Base-by-base conservation (phyloP, 2,113 vertebrate genomes). In the Tenrec ecaudatus region DNA sequence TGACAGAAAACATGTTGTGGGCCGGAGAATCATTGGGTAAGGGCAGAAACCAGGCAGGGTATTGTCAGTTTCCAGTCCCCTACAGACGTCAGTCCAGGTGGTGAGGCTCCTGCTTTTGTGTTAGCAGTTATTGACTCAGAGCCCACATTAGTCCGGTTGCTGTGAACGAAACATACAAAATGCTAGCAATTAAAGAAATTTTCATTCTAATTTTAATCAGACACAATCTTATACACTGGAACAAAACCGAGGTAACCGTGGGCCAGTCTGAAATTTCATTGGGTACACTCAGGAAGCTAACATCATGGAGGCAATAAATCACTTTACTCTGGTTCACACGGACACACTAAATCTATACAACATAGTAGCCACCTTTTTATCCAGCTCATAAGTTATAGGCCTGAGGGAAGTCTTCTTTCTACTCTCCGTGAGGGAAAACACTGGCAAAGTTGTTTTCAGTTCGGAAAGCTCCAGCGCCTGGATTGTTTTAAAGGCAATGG, bases 141-240 rank as follows among this genome's bases (percentile, higher is more conserved):
- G 16, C 38, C n/a, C 73, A 33, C 69, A 58, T 29, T 57, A 57
- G 60, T 76, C 87, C 53, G 78, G 40, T 43, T 78, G 68, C 62
- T 88, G 33, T 64, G n/a, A 95, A 47, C 0, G 69, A 95, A 1
- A 80, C 17, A 69, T 27, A 87, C 69, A 90, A 92, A 77, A 81
- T 58, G 31, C 3, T 12, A 58, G 16, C 2, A 27, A 6, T 88
- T 77, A 92, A 85, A 69, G 76, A 88, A 43, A 84, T 82, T 69
- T 88, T 82, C 25, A 84, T 89, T 93, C 71, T 80, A 80, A 82
- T 47, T 78, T 33, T 84, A 80, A 80, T 69, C 86, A 91, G 89
- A 86, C 77, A 78, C 29, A 76, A 83, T 7, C n/a, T 29, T 1
- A 4, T n/a, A 58, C 47, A 80, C 31, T 64, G n/a, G 31, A 89